Evolutionary conservation across 2,113 vertebrate species (phyloP), one percentile per base, ranked within the genome.

Genomic region (Cyanistes caeruleus): DNA sequence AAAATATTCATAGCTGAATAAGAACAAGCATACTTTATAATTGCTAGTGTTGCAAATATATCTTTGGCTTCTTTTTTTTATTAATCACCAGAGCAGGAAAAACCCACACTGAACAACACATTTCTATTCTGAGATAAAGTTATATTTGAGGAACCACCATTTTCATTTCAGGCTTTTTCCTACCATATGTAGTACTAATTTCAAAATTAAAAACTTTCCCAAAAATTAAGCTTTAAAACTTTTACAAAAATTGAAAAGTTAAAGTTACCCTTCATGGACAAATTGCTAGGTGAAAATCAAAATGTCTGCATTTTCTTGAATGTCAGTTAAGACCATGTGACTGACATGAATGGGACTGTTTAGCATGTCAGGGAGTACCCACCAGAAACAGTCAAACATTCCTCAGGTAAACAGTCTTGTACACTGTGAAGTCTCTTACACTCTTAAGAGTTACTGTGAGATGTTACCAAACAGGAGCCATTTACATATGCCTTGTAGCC

Each of bases 281-380:
- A 58, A 67, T 15, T 53, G 8, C 6, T 58, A 79, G 70, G 19
- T 49, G 13, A 63, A 79, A 58, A 90, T 58, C 33, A 51, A 82
- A 62, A 75, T 28, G 6, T 15, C 11, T 82, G 5, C 4, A n/a
- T 18, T 89, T 82, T 56, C 23, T 75, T 41, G 17, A 21, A 21
- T 15, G 33, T 69, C 18, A 37, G 13, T 64, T 59, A 69, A 73
- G 44, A 52, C 11, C 8, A 16, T 31, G 23, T 24, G 12, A 60
- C 10, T 56, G 33, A 46, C 4, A 23, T 20, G 35, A 59, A 41
- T 39, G 6, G 20, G 12, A 37, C 18, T 59, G 10, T 10, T 68
- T 46, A 28, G 2, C 23, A 1, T 37, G 5, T 43, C 60, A 25
- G 2, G 11, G 2, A 28, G 5, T 19, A 13, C 5, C 13, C 11